Evolutionary conservation across 2,113 vertebrate species (phyloP).

Genomic region (Bombycilla garrulus): DNA sequence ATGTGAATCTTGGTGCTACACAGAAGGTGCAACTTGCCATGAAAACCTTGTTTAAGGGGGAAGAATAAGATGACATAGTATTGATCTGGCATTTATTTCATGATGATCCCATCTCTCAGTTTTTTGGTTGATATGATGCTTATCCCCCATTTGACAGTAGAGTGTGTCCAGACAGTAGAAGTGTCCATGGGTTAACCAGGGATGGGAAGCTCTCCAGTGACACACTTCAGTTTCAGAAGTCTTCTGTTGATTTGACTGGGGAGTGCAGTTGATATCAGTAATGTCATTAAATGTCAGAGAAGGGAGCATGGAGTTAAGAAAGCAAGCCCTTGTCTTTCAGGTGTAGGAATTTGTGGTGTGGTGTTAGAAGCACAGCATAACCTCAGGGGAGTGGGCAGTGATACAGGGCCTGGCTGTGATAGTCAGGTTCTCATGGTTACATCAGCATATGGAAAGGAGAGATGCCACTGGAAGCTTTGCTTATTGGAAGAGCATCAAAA

Average conservation of each 20-base stretch:
- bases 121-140: neutral
- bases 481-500: neutral
- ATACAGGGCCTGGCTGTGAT: neutral
- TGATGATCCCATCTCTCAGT: neutral
- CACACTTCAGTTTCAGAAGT: neutral
- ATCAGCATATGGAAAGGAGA: neutral
- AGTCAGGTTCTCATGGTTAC: neutral
- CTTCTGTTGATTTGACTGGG: neutral
- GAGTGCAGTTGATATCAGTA: neutral
- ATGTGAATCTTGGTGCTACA: neutral
- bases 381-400: neutral
- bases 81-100: neutral
- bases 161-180: neutral
- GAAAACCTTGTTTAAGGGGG: neutral
- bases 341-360: neutral
- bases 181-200: accelerated
- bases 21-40: neutral
- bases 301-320: neutral
- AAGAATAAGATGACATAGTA: neutral
- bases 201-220: neutral
- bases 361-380: neutral
- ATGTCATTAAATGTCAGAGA: neutral
- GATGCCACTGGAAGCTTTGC: neutral
- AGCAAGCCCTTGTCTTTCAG: neutral
- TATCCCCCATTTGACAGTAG: neutral